Conservation (phyloP, 2,888 invertebrate genomes). For the Eudemis profundana region DNA sequence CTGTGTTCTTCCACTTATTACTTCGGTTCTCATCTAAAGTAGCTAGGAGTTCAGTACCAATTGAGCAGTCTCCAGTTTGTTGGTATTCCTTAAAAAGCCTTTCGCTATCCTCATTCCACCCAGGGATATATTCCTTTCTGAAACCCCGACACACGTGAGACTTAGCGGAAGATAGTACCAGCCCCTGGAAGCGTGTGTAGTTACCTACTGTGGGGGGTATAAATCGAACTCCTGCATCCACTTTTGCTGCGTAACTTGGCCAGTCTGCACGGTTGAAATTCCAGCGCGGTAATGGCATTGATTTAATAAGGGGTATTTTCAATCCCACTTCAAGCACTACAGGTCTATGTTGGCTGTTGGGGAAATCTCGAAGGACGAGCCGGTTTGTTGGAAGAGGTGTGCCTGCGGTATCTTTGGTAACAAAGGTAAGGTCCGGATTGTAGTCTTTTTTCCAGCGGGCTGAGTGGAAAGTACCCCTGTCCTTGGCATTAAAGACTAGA, state of each 20-base stretch:
- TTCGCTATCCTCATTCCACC: not conserved
- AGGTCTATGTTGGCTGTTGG: slow-evolving; percentile 2
- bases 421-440: not conserved
- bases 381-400: not conserved
- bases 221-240: slow-evolving; percentile 1
- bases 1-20: too few species aligned
- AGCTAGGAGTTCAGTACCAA: not conserved
- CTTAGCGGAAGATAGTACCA: not conserved
- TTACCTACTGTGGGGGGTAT: not conserved
- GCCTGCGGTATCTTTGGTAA: not conserved
- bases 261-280: not conserved
- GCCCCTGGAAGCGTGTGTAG: not conserved
- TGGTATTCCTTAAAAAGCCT: not conserved
- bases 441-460: slow-evolving; percentile 10
- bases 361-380: not conserved
- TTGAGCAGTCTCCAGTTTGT: not conserved
- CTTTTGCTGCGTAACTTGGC: not conserved
- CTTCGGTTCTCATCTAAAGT: too few species aligned
- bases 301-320: not conserved
- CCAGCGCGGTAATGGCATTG: not conserved
- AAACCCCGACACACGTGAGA: not conserved
- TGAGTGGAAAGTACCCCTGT: slow-evolving; percentile 3
- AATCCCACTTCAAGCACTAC: not conserved
- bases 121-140: slow-evolving; percentile 1
- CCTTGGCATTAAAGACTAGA: not conserved